Percentiles rank a stretch among this genome's conserved stretches.
phyloP scores from a whole-genome alignment of 2,797 vertebrate species.

The Cynopterus sphinx region DNA sequence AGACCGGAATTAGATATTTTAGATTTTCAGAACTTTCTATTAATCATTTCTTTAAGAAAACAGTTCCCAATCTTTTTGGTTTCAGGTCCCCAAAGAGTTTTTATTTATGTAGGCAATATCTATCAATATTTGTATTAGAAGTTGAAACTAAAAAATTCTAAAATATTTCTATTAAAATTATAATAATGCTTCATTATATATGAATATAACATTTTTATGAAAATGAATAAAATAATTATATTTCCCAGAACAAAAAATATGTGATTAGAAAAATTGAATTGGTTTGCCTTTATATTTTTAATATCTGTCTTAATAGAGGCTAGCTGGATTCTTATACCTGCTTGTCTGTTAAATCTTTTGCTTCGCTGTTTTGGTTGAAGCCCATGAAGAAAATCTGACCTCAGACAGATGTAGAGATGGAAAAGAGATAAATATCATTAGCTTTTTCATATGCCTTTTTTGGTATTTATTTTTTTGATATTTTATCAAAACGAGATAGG shows the following conservation, averaged over 20 bases:
- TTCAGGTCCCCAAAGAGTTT: background rate
- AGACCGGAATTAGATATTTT: background rate
- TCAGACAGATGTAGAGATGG: background rate
- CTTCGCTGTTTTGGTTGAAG: background rate
- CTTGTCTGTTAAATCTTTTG: background rate
- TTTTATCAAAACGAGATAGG: background rate
- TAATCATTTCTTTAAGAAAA: slow-evolving; percentile 4
- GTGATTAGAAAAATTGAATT: background rate
- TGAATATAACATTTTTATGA: background rate
- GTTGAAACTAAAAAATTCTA: background rate
- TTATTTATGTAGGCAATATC: background rate
- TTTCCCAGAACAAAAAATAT: background rate
- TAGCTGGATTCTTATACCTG: background rate
- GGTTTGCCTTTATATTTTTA: background rate
- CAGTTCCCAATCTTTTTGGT: background rate
- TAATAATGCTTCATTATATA: background rate
- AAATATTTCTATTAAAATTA: background rate
- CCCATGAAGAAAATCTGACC: background rate
- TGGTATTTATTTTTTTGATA: background rate
- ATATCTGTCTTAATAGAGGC: background rate
- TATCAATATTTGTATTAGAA: slow-evolving; percentile 12
- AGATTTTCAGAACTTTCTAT: slow-evolving; percentile 35
- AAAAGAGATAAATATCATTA: background rate
- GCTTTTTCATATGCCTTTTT: background rate
- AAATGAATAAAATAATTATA: background rate